These are phyloP conservation scores for Otis tarda DNA, from an alignment of 2,113 vertebrate genomes.

Conservation along the genomic window DNA sequence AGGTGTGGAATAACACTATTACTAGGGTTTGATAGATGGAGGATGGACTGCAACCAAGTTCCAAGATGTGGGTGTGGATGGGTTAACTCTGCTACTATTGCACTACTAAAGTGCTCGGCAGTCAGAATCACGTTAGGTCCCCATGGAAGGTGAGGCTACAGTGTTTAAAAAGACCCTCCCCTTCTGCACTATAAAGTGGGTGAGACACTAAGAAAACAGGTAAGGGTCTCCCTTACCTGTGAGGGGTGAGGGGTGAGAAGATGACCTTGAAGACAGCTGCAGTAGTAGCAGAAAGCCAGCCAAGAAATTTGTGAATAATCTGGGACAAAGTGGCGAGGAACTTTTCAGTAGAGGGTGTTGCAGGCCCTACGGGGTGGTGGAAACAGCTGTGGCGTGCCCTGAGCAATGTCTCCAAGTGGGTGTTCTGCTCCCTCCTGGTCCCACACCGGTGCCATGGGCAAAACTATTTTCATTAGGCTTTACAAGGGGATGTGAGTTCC, in stretches of 20 bases:
- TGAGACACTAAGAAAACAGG: background rate
- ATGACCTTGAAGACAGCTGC: background rate
- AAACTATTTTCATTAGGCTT: background rate
- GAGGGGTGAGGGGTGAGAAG: background rate
- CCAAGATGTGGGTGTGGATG: background rate
- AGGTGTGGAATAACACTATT: background rate
- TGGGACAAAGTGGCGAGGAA: background rate
- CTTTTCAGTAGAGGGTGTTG: background rate
- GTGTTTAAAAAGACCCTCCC: background rate
- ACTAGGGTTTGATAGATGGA: background rate
- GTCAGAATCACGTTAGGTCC: background rate
- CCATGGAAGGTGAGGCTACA: background rate
- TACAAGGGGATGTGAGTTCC: background rate
- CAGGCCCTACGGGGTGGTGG: background rate
- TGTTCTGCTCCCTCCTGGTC: background rate
- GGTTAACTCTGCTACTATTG: background rate
- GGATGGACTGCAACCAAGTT: background rate
- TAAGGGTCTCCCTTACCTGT: background rate
- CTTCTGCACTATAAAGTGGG: background rate
- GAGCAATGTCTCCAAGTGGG: background rate
- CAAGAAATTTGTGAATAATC: background rate
- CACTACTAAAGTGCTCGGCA: background rate
- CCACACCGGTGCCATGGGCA: fast-evolving
- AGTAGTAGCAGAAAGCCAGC: background rate
- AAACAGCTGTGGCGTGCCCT: background rate